Evolutionary conservation across 1,140 invertebrate genomes (phyloP).

Genomic region (Archegozetes longisetosus): DNA sequence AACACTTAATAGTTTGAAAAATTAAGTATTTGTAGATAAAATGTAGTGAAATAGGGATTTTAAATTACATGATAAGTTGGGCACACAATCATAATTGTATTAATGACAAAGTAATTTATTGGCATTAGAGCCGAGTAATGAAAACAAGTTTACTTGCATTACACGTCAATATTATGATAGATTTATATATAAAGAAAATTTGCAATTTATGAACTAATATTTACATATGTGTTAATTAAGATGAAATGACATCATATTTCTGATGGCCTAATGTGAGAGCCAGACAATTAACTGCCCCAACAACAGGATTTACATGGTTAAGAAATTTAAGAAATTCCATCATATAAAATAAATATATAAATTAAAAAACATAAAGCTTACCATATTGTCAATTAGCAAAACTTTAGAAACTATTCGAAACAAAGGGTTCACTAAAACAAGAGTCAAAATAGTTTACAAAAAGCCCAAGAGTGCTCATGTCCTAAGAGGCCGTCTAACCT

Average conservation of each 20-base stretch:
- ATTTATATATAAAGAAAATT: background rate
- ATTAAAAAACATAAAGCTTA: background rate
- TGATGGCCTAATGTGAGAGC: background rate
- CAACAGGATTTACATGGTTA: background rate
- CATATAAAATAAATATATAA: background rate
- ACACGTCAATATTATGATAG: background rate
- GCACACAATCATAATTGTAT: too few relatives aligned
- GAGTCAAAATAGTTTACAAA: background rate
- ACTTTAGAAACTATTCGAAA: background rate
- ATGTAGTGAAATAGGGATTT: too few relatives aligned
- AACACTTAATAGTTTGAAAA: background rate
- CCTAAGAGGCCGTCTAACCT: background rate
- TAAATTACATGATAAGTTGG: too few relatives aligned
- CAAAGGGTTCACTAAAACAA: background rate
- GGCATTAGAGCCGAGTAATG: too few relatives aligned
- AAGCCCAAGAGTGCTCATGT: slow-evolving; percentile 1
- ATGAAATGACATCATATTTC: background rate
- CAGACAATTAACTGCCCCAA: background rate
- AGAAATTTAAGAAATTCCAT: background rate
- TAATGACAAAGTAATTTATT: too few relatives aligned
- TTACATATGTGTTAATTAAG: background rate
- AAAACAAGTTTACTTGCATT: too few relatives aligned
- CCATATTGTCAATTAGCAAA: background rate
- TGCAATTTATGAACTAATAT: background rate
- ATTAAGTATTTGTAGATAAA: background rate